phyloP scores from a whole-genome alignment of 1,140 invertebrate species.

The Zaprionus tsacasi region DNA sequence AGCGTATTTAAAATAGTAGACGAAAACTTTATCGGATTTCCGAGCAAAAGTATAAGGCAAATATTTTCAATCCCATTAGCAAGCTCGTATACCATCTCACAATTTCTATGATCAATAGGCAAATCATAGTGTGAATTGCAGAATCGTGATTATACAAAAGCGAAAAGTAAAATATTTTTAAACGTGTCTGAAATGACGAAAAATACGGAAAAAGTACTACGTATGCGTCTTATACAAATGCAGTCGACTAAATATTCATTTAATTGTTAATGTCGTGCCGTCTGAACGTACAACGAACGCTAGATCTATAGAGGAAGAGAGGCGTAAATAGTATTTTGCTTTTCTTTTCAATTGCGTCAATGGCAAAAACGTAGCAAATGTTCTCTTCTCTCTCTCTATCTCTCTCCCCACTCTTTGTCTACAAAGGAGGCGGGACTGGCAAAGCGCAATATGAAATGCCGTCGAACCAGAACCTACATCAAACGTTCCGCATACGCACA shows the following conservation, averaged over 20 bases:
- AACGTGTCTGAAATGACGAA: constrained; percentile 10
- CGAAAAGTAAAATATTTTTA: constrained; percentile 28
- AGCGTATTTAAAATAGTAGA: too few relatives aligned
- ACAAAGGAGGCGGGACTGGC: constrained; percentile 12
- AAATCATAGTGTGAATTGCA: constrained; percentile 60
- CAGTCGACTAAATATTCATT: constrained; percentile 19
- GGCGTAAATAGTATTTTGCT: constrained; percentile 48
- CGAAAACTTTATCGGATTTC: not conserved
- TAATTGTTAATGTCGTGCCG: constrained; percentile 26
- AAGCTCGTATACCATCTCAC: not conserved
- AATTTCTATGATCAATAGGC: constrained; percentile 43
- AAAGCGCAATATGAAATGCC: constrained; percentile 13
- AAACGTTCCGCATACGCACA: constrained; percentile 33
- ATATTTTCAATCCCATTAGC: not conserved
- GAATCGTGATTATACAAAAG: constrained; percentile 51
- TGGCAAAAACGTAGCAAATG: constrained; percentile 21
- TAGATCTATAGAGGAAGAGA: not conserved
- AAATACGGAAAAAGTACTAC: not conserved
- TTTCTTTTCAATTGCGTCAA: constrained; percentile 73
- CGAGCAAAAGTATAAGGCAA: not conserved
- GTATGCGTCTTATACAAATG: not conserved
- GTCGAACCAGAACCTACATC: constrained; percentile 39
- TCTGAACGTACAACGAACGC: not conserved
- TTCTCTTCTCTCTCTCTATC: too few relatives aligned
- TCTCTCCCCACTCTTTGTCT: not conserved